Percentiles rank a stretch among this genome's conserved stretches.
Evolutionary conservation across 2,888 invertebrate species (phyloP).

Genomic region (Nephrocerus scutellatus): DNA sequence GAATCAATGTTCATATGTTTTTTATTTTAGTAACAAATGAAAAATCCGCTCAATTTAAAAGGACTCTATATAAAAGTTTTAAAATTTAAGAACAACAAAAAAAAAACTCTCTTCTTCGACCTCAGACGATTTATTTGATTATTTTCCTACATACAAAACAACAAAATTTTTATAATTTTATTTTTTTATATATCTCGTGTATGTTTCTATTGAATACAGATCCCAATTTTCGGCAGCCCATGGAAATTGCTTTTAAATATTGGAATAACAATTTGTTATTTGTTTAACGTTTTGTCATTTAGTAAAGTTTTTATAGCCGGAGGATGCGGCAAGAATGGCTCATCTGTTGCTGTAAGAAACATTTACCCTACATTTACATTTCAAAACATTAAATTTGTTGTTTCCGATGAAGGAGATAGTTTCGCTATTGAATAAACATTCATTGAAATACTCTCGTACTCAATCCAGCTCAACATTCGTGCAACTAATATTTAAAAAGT

Average conservation of each 20-base stretch:
- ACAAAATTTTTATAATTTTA: constrained; percentile 10
- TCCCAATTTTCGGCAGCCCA: constrained; percentile 41
- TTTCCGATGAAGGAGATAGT: too few relatives aligned
- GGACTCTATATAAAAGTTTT: too few relatives aligned
- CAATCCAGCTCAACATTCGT: constrained; percentile 4
- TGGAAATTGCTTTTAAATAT: constrained; percentile 43
- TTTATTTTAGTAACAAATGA: too few relatives aligned
- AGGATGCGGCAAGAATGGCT: constrained; percentile 94
- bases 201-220: constrained; percentile 37
- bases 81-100: too few relatives aligned
- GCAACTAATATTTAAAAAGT: background rate
- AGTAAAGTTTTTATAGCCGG: constrained; percentile 67
- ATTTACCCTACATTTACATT: too few relatives aligned
- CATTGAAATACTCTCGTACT: constrained; percentile 2
- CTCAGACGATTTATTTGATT: too few relatives aligned
- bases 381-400: too few relatives aligned
- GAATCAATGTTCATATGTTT: too few relatives aligned
- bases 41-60: too few relatives aligned
- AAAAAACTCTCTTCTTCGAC: too few relatives aligned
- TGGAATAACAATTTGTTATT: constrained; percentile 43
- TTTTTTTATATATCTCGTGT: background rate
- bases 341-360: constrained; percentile 75
- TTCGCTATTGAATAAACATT: too few relatives aligned
- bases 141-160: too few relatives aligned
- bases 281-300: constrained; percentile 59